Evolutionary conservation across 2,797 vertebrate species (phyloP).

Genomic region (Halcyon leucocephala): DNA sequence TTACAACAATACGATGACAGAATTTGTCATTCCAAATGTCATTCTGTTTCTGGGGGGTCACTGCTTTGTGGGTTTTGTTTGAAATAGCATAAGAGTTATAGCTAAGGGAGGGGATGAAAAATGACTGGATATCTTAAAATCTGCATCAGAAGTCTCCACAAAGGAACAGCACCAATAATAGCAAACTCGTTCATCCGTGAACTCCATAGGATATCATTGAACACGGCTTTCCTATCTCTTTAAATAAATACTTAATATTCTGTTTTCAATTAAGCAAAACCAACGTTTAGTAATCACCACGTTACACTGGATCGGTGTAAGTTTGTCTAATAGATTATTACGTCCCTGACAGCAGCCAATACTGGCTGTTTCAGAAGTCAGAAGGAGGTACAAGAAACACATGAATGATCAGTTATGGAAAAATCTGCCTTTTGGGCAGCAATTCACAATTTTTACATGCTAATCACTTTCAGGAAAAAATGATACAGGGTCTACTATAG

Average conservation of each 20-base stretch:
- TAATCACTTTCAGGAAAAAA: not conserved
- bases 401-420: slow-evolving; percentile 32
- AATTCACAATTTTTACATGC: slow-evolving; percentile 13
- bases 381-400: slow-evolving; percentile 1
- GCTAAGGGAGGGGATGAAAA: slow-evolving; percentile 33
- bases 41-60: slow-evolving; percentile 9
- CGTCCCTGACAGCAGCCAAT: slow-evolving; percentile 47
- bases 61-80: not conserved
- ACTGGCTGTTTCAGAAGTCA: slow-evolving; percentile 2
- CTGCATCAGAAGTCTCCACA: not conserved
- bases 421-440: slow-evolving; percentile 35
- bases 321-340: slow-evolving; percentile 46
- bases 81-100: slow-evolving; percentile 26
- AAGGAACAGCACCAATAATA: not conserved
- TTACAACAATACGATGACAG: not conserved
- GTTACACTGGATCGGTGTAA: not conserved
- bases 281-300: not conserved
- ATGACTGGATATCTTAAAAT: not conserved
- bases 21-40: slow-evolving; percentile 30
- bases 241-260: slow-evolving; percentile 33
- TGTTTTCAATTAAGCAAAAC: not conserved
- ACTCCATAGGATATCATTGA: not conserved
- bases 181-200: not conserved
- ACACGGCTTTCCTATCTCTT: not conserved
- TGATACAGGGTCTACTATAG: not conserved